Evolutionary conservation across 2,888 invertebrate genomes (phyloP), one percentile per base, ranked within the genome.

Genomic region (Hyppa rectilinea): DNA sequence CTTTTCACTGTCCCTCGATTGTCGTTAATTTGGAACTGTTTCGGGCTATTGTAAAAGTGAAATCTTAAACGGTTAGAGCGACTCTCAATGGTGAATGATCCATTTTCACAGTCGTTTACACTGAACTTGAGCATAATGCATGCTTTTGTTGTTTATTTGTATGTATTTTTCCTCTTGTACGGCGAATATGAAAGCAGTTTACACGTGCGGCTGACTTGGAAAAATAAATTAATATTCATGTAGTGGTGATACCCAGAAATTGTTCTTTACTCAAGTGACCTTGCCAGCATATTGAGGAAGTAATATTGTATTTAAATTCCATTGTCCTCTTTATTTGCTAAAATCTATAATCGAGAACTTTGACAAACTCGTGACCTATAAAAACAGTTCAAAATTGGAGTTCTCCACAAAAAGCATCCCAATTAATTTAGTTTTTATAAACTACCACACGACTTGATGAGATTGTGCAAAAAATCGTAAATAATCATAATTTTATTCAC

Each of bases 21-120:
- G 90, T 88, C 84, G 88, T 88, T 88, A 89, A 90, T 90, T 91
- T 88, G 86, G 82, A 86, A 89, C 88, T 88, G 87, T 87, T 89
- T 89, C 81, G 81, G 83, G 78, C 86, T 83, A 87, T 90, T 90
- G 89, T 92, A 90, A 93, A 93, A 93, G 92, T 91, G 92, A 92
- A 92, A 91, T 87, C 87, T 85, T 83, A 82, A 88, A 88, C 85
- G 83, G 85, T 86, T 84, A 83, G 87, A 76, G 71, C 67, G 45
- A 72, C 73, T 84, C 45, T 84, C 74, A 84, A 84, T 85, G 75
- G 78, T 79, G 81, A 86, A 84, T 83, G 84, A 80, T 84, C 85
- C 75, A 80, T 86, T 86, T 85, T 75, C 76, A 73, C 65, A 76
- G 73, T 69, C 26, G 49, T 75, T 75, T 59, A 81, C 81, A 66